phyloP scores from a whole-genome alignment of 92 coral and sea anemone species.

The Chrysogorgia sp. region DNA sequence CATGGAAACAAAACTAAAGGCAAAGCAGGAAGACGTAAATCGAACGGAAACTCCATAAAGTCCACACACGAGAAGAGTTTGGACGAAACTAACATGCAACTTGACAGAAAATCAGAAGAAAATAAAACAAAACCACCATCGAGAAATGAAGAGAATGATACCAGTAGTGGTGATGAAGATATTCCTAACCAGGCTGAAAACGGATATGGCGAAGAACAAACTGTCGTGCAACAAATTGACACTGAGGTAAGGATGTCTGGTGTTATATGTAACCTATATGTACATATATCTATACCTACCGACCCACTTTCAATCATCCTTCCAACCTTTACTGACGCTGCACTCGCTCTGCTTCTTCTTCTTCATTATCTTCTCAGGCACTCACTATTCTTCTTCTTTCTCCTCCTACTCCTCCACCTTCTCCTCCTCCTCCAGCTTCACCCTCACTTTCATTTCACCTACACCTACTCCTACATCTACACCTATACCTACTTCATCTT shows the following conservation, averaged over 20 bases:
- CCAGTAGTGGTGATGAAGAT: neutral
- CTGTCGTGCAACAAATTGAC: neutral
- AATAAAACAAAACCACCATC: conserved; percentile 15
- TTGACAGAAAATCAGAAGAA: neutral
- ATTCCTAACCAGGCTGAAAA: neutral
- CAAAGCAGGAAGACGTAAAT: neutral
- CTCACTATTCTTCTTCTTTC: too few species aligned
- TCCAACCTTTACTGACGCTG: too few species aligned
- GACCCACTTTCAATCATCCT: too few species aligned
- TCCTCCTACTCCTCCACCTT: too few species aligned
- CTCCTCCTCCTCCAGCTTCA: too few species aligned
- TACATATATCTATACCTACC: too few species aligned
- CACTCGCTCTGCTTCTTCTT: too few species aligned
- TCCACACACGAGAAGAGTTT: neutral
- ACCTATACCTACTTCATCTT: neutral
- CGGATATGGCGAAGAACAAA: conserved; percentile 3
- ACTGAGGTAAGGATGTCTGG: neutral
- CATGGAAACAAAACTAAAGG: neutral
- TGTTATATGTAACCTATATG: too few species aligned
- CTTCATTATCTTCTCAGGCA: too few species aligned
- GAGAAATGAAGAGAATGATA: neutral
- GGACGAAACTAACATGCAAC: neutral
- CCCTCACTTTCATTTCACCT: too few species aligned
- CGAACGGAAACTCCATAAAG: conserved; percentile 16
- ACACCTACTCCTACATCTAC: too few species aligned